Percentiles rank a stretch among this genome's conserved stretches.
Conservation (phyloP, 2,888 invertebrate genomes). For the Tenthredo notha region DNA sequence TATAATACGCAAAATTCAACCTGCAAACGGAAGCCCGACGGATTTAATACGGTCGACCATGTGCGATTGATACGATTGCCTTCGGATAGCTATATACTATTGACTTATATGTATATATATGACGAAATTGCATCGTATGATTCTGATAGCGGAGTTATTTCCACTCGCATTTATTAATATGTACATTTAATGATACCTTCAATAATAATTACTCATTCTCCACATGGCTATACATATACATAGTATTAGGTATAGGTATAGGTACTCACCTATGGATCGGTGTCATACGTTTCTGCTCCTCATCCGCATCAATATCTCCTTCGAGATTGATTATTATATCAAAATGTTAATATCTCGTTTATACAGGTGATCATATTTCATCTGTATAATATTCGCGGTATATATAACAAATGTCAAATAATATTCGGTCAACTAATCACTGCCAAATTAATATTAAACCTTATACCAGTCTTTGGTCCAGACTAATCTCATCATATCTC, state of each 20-base stretch:
- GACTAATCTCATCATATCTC: not conserved
- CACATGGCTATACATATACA: not conserved
- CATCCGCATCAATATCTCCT: not conserved
- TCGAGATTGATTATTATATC: not conserved
- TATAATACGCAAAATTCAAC: not conserved
- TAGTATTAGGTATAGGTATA: not conserved
- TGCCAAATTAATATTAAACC: slow-evolving; percentile 1
- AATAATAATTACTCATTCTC: slow-evolving; percentile 1
- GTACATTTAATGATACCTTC: not conserved
- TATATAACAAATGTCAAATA: not conserved
- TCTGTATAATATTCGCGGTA: not conserved
- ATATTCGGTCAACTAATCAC: not conserved
- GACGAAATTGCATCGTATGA: not conserved
- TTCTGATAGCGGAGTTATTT: not conserved
- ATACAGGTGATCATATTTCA: not conserved
- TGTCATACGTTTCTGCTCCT: not conserved
- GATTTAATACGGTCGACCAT: slow-evolving; percentile 12
- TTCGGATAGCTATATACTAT: not conserved
- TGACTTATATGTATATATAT: not conserved
- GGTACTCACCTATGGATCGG: not conserved
- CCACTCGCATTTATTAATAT: not conserved
- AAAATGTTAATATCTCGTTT: not conserved
- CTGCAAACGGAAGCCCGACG: not conserved
- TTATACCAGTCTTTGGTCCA: slow-evolving; percentile 27
- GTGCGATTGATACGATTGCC: slow-evolving; percentile 13